Evolutionary conservation across 2,113 vertebrate genomes (phyloP), one percentile per base, ranked within the genome.

Genomic region (Xenopus tropicalis): DNA sequence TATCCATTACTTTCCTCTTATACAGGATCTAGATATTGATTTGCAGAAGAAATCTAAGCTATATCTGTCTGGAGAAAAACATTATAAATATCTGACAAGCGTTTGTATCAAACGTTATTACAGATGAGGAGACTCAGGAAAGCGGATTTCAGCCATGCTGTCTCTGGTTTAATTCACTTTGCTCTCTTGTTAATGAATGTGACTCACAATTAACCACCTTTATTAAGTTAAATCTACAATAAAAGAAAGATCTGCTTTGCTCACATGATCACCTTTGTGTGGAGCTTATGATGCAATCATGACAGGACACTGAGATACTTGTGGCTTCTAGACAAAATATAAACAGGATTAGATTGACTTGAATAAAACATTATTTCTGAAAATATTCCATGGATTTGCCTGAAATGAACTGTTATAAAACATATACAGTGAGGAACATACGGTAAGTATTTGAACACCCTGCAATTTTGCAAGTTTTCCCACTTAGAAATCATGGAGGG

Each of bases 21-120:
- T 65, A 75, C 68, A 3, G 29, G 6, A 9, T 37, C 65, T 69
- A 61, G 54, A 75, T 62, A 52, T 13, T 23, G 13, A 75, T 75
- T 69, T 69, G 43, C 72, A 69, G 61, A 75, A 75, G 61, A 68
- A 54, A 68, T 67, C 64, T 67, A 74, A 74, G 37, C 66, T 54
- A 22, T 62, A 54, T 74, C 63, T 61, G 52, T 58, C 54, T 66
- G 63, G 44, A 46, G 46, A 37, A 2, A 74, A 67, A 67, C 63
- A 74, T 44, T 72, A 66, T 74, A 59, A 67, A 51, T 44, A 67
- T 67, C 20, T 37, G 67, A 67, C 25, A 22, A 25, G 24, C 25
- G 51, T 42, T 16, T 24, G 64, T 74, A 52, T 57, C 56, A 74
- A 46, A 67, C 22, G 48, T 42, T 57, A 74, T 74, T 74, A 61